Base-by-base conservation (phyloP, 2,113 vertebrate species). In the Prunella himalayana region DNA sequence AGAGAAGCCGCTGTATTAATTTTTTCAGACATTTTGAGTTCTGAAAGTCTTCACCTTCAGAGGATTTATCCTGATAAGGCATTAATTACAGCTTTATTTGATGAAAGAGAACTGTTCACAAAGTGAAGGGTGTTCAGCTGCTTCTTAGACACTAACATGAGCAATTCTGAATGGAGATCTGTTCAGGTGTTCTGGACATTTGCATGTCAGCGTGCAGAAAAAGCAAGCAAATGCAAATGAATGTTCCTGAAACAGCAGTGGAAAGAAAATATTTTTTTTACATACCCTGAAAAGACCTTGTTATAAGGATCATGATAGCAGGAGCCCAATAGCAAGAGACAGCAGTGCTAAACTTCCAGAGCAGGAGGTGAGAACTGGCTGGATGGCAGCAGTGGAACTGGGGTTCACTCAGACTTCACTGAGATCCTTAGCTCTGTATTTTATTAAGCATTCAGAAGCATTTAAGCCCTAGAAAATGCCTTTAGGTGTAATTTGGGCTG, bases 161-260 rank as follows among this genome's bases (percentile, higher is more conserved):
- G 81, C 30, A 39, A 17, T 81, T 72, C 88, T 90, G 94, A 93
- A 93, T 66, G 86, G 72, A 86, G 63, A 94, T 86, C 80, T 93
- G 91, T 94, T 93, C 31, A 51, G 35, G 64, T 42, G 61, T 31
- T 77, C 68, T 77, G 91, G 47, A 37, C 65, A 73, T 88, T 92
- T 96, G 76, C 76, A 70, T 23, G 85, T 50, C 76, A 83, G 76
- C 16, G 2, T 73, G 79, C 88, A 94, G 95, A 92, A 94, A 94
- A 96, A 96, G 90, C 86, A 93, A 90, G 92, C 45, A 97, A 88
- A 95, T 94, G 92, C 71, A 95, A 95, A 97, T 92, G 80, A 83
- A 50, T 60, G 64, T 88, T 94, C 91, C 92, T 88, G 82, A 92
- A 95, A 81, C 68, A 86, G 82, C 65, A 56, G 51, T 86, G 59